Conservation (phyloP, 2,888 invertebrate species). For the Ceriagrion tenellum region DNA sequence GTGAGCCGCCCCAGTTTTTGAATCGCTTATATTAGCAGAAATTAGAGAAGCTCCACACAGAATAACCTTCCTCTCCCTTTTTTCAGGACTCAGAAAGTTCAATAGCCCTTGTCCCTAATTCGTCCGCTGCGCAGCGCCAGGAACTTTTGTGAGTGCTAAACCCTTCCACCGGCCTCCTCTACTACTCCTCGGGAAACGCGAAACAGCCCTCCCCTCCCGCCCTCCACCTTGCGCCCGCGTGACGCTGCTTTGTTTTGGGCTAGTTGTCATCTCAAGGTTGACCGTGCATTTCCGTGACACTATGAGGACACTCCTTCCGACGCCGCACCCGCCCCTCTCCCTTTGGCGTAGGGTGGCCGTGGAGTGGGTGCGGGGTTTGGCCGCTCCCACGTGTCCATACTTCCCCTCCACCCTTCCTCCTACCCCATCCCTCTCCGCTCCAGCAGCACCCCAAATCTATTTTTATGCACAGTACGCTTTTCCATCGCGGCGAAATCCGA, state of each 20-base stretch:
- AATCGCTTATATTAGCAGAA: no score
- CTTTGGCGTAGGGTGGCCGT: no score
- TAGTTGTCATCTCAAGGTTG: neutral
- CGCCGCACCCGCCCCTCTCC: neutral
- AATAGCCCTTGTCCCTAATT: no score
- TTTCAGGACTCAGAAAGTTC: no score
- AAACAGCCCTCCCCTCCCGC: neutral
- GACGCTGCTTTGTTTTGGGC: neutral
- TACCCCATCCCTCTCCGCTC: neutral
- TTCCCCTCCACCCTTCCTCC: neutral
- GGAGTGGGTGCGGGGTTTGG: neutral
- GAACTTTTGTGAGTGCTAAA: no score
- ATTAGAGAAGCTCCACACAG: no score
- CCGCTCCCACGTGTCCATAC: neutral
- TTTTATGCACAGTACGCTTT: neutral
- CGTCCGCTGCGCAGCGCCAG: no score
- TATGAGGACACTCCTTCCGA: neutral
- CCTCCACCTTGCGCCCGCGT: no score
- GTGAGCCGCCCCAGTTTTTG: no score
- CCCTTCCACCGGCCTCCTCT: neutral
- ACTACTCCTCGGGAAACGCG: neutral
- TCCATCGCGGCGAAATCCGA: constrained; percentile 11
- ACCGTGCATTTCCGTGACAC: neutral
- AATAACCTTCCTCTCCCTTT: no score
- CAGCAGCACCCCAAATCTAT: neutral